Evolutionary conservation across 2,888 invertebrate species (phyloP).

Genomic region (Julus scandinavius): DNA sequence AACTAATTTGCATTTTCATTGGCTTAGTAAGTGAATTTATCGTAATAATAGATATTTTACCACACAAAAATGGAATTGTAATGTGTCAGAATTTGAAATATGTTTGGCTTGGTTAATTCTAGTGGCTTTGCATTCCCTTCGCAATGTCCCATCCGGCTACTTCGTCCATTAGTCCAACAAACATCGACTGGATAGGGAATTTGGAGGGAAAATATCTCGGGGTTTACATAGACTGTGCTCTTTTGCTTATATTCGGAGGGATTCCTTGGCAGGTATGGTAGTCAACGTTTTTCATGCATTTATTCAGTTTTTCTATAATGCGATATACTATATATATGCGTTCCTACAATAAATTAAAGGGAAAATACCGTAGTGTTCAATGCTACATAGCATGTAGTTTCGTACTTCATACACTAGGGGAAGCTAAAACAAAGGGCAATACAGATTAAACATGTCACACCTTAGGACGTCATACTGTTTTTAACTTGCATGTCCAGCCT

Average conservation of each 20-base stretch:
- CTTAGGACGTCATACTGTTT: too few relatives aligned
- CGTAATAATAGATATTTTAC: too few relatives aligned
- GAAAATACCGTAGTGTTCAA: too few relatives aligned
- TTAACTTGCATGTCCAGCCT: too few relatives aligned
- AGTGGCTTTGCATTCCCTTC: slow-evolving; percentile 98
- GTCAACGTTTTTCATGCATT: neutral
- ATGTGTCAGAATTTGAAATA: neutral
- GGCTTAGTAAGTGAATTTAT: slow-evolving; percentile 75
- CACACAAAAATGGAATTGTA: neutral
- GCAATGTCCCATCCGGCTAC: slow-evolving; percentile 91
- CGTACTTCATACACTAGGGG: too few relatives aligned
- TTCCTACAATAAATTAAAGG: too few relatives aligned
- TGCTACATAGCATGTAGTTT: too few relatives aligned
- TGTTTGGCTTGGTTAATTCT: slow-evolving; percentile 60
- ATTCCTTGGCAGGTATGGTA: slow-evolving; percentile 90
- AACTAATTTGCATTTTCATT: slow-evolving; percentile 96
- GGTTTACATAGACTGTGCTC: slow-evolving; percentile 87
- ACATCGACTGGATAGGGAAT: slow-evolving; percentile 89
- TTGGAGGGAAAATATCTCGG: slow-evolving; percentile 79
- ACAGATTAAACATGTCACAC: too few relatives aligned
- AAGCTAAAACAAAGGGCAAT: too few relatives aligned
- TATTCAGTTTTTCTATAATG: too few relatives aligned
- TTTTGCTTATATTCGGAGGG: slow-evolving; percentile 92
- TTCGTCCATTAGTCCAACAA: slow-evolving; percentile 77
- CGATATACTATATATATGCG: too few relatives aligned